phyloP scores from a whole-genome alignment of 1,140 invertebrate species.

The Proctacanthus coquilletti region DNA sequence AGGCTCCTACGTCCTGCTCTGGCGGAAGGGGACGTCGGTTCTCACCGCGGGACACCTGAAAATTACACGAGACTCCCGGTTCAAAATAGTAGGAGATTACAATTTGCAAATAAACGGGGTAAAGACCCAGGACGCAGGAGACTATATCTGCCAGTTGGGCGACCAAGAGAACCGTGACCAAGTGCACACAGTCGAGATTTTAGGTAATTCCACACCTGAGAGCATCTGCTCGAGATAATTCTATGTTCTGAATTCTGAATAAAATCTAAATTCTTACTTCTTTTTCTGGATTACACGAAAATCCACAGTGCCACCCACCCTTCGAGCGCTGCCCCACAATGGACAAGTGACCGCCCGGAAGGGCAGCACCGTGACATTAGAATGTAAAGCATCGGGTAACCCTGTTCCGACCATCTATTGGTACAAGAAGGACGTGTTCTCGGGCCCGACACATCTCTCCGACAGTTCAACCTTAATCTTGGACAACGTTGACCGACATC shows the following conservation, averaged over 20 bases:
- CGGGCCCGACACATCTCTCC: slow-evolving; percentile 26
- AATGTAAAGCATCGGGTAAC: slow-evolving; percentile 39
- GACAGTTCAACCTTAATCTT: slow-evolving; percentile 38
- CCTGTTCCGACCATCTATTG: slow-evolving; percentile 31
- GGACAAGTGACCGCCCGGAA: slow-evolving; percentile 37
- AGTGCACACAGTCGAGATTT: slow-evolving; percentile 36
- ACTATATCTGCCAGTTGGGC: slow-evolving; percentile 38
- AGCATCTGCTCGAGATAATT: not conserved
- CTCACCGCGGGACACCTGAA: slow-evolving; percentile 43
- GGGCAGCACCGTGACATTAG: slow-evolving; percentile 39
- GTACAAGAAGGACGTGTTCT: slow-evolving; percentile 28
- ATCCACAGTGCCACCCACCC: slow-evolving; percentile 30
- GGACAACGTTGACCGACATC: slow-evolving; percentile 41
- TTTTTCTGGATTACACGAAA: too few relatives aligned
- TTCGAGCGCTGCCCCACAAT: slow-evolving; percentile 32
- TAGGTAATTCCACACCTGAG: too few relatives aligned
- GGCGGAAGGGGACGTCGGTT: slow-evolving; percentile 42
- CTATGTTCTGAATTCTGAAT: not conserved
- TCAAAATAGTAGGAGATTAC: slow-evolving; percentile 41
- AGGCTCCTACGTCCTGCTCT: slow-evolving; percentile 41
- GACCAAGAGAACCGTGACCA: slow-evolving; percentile 34
- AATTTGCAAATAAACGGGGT: slow-evolving; percentile 44
- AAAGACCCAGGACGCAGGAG: slow-evolving; percentile 33
- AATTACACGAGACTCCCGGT: slow-evolving; percentile 40
- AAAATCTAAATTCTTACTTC: slow-evolving; percentile 6